Conservation (phyloP, 2,797 vertebrate genomes). For the Xerus rutilus region DNA sequence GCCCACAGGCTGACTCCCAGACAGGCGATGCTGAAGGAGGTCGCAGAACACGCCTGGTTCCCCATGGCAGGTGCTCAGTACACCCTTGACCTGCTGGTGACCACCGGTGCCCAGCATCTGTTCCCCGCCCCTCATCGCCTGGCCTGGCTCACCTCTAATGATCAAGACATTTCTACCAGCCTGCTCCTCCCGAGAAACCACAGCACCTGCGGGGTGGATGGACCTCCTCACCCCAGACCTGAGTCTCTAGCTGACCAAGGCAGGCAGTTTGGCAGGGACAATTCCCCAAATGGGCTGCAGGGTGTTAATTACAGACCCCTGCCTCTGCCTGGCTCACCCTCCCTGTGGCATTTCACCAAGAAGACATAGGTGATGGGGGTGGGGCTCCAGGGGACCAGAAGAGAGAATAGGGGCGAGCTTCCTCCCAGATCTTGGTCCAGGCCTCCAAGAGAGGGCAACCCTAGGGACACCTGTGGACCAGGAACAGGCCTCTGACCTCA, state of each 20-base stretch:
- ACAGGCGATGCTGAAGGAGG: rapidly evolving
- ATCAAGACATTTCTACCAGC: neutral
- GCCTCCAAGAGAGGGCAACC: neutral
- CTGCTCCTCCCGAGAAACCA: neutral
- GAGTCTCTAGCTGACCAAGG: neutral
- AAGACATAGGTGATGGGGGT: neutral
- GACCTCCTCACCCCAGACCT: neutral
- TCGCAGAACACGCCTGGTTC: neutral
- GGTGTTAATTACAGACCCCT: neutral
- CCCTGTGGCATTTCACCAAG: neutral
- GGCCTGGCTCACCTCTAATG: neutral
- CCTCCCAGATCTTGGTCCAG: neutral
- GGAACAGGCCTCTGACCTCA: neutral
- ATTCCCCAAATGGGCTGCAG: rapidly evolving
- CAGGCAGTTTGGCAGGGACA: neutral
- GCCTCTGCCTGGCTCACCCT: neutral
- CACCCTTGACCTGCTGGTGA: neutral
- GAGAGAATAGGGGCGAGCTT: neutral
- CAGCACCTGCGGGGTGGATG: too few relatives aligned
- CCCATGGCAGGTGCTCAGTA: neutral
- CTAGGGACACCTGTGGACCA: rapidly evolving
- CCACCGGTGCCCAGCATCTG: neutral
- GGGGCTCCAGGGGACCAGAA: neutral
- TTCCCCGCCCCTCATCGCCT: neutral
- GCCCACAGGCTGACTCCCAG: neutral